phyloP scores from a whole-genome alignment of 92 coral and sea anemone species.

The Zoanthus gigantus region DNA sequence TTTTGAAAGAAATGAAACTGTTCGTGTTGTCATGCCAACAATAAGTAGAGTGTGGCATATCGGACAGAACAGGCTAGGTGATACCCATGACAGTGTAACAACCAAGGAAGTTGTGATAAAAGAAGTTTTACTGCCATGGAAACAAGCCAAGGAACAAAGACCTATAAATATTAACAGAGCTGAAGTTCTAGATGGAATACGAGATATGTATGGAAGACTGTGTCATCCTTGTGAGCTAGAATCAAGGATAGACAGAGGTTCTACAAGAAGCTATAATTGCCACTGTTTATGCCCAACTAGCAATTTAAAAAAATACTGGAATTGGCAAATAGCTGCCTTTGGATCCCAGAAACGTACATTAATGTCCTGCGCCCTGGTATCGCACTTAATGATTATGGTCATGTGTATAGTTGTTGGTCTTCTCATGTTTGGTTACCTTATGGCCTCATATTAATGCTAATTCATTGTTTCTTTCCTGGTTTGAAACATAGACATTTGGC shows the following conservation, averaged over 20 bases:
- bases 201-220: conserved; percentile 88
- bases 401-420: conserved; percentile 74
- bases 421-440: conserved; percentile 79
- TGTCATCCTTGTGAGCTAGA: conserved; percentile 91
- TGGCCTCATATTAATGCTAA: conserved; percentile 62
- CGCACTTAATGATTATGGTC: conserved; percentile 86
- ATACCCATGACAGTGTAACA: conserved; percentile 45
- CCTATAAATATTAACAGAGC: conserved; percentile 79
- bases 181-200: conserved; percentile 70
- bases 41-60: conserved; percentile 98
- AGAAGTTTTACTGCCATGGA: conserved; percentile 82
- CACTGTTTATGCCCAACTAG: conserved; percentile 82
- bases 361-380: conserved; percentile 83
- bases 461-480: background rate
- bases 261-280: conserved; percentile 71
- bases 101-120: conserved; percentile 23
- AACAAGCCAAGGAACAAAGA: conserved; percentile 78
- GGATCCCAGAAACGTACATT: conserved; percentile 55
- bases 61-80: conserved; percentile 71
- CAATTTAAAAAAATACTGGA: conserved; percentile 77
- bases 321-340: conserved; percentile 92
- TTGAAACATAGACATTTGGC: too few relatives aligned
- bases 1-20: conserved; percentile 86
- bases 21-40: conserved; percentile 88
- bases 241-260: conserved; percentile 70